Evolutionary conservation across 2,888 invertebrate species (phyloP).

Genomic region (Leptura quadrifasciata): DNA sequence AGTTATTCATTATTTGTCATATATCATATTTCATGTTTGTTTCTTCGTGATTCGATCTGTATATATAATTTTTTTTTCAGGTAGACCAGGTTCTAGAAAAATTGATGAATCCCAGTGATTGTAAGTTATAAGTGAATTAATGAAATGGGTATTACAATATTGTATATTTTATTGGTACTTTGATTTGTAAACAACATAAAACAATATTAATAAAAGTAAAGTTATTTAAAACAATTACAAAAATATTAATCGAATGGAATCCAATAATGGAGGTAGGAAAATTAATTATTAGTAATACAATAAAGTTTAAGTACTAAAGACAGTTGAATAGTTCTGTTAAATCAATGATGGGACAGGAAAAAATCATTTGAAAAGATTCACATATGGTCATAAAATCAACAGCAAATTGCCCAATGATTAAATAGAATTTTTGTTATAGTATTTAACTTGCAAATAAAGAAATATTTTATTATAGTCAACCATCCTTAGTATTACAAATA

Average conservation of each 20-base stretch:
- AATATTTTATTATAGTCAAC: background rate
- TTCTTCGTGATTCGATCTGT: no score
- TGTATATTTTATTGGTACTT: slow-evolving; percentile 48
- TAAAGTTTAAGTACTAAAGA: slow-evolving; percentile 29
- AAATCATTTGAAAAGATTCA: background rate
- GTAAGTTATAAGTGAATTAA: slow-evolving; percentile 14
- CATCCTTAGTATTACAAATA: slow-evolving; percentile 29
- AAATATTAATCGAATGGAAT: slow-evolving; percentile 39
- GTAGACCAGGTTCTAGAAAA: slow-evolving; percentile 49
- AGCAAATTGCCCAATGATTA: background rate
- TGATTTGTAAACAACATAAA: slow-evolving; percentile 43
- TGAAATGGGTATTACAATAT: slow-evolving; percentile 4
- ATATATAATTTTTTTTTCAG: slow-evolving; percentile 42
- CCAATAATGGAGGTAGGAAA: slow-evolving; percentile 42
- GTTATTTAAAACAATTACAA: slow-evolving; percentile 43
- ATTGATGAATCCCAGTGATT: slow-evolving; percentile 32
- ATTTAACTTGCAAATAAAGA: background rate
- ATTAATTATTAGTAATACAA: slow-evolving; percentile 26
- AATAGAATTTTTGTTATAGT: no score
- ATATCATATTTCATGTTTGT: no score
- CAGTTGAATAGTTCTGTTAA: background rate
- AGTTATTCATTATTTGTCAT: no score
- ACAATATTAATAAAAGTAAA: slow-evolving; percentile 43
- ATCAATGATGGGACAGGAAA: background rate
- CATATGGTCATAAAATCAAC: background rate